phyloP scores from a whole-genome alignment of 1,140 invertebrate genomes.

The Drosophila lowei region DNA sequence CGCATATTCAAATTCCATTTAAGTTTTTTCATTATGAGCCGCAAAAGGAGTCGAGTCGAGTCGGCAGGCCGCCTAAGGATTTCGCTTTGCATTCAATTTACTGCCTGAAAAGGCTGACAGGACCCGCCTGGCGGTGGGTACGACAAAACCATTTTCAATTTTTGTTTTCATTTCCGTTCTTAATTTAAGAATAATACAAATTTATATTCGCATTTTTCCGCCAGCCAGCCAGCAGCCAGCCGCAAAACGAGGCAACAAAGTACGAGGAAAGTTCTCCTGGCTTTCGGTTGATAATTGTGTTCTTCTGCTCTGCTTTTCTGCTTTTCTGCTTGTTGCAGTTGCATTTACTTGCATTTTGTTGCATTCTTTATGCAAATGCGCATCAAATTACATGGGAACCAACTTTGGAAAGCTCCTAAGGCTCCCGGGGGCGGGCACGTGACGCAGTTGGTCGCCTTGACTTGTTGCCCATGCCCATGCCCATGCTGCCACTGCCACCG shows the following conservation, averaged over 20 bases:
- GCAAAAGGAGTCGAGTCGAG: conserved; percentile 24
- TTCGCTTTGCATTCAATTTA: conserved; percentile 51
- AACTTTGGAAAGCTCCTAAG: conserved; percentile 43
- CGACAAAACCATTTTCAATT: conserved; percentile 63
- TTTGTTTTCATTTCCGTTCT: conserved; percentile 75
- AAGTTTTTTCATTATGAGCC: conserved; percentile 70
- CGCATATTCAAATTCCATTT: conserved; percentile 70
- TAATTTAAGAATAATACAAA: conserved; percentile 74
- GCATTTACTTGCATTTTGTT: conserved; percentile 54
- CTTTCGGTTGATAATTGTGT: conserved; percentile 53
- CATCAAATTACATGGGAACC: conserved; percentile 63
- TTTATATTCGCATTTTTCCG: conserved; percentile 62
- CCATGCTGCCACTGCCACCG: background rate
- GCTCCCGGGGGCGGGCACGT: conserved; percentile 42
- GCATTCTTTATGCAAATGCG: conserved; percentile 73
- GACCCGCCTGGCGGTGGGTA: background rate
- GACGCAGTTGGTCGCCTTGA: conserved; percentile 65
- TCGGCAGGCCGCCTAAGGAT: conserved; percentile 40
- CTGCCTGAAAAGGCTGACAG: conserved; percentile 3
- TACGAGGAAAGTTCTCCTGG: conserved; percentile 28
- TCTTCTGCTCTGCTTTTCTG: conserved; percentile 14
- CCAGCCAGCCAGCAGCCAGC: conserved; percentile 19
- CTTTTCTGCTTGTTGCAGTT: conserved; percentile 42
- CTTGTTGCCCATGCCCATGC: conserved; percentile 20
- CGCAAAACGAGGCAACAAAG: conserved; percentile 29